Evolutionary conservation across 1,140 invertebrate genomes (phyloP).

Genomic region (Venustaconcha ellipsiformis): DNA sequence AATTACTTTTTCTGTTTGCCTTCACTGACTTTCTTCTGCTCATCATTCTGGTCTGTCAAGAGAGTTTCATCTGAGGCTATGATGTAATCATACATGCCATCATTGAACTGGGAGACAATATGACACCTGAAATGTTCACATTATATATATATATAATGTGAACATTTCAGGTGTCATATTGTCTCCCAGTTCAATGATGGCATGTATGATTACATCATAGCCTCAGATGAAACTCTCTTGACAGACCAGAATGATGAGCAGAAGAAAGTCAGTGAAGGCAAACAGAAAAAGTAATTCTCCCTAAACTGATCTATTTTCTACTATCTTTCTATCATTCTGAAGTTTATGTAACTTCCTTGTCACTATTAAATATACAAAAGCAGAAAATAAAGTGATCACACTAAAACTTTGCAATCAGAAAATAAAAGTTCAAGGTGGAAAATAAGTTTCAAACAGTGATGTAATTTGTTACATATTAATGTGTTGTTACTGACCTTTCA

Average conservation of each 20-base stretch:
- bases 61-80: conserved; percentile 96
- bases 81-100: conserved; percentile 94
- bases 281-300: conserved; percentile 24
- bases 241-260: conserved; percentile 70
- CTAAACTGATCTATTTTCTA: too few relatives aligned
- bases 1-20: conserved; percentile 26
- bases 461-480: too few relatives aligned
- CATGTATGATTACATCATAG: conserved; percentile 95
- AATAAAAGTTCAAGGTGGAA: too few relatives aligned
- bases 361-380: too few relatives aligned
- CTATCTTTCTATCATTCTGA: too few relatives aligned
- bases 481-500: too few relatives aligned
- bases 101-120: conserved; percentile 96
- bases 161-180: conserved; percentile 80
- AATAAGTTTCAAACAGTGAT: too few relatives aligned
- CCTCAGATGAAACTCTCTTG: conserved; percentile 92
- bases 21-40: conserved; percentile 26
- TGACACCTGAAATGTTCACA: conserved; percentile 76
- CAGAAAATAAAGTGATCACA: too few relatives aligned
- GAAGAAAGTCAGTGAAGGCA: conserved; percentile 21
- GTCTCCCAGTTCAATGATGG: conserved; percentile 97
- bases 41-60: conserved; percentile 73
- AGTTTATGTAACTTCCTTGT: too few relatives aligned
- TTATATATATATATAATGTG: conserved; percentile 1
- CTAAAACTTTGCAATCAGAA: too few relatives aligned